Base-by-base conservation (phyloP, 1,140 invertebrate species). In the Trissolcus basalis region DNA sequence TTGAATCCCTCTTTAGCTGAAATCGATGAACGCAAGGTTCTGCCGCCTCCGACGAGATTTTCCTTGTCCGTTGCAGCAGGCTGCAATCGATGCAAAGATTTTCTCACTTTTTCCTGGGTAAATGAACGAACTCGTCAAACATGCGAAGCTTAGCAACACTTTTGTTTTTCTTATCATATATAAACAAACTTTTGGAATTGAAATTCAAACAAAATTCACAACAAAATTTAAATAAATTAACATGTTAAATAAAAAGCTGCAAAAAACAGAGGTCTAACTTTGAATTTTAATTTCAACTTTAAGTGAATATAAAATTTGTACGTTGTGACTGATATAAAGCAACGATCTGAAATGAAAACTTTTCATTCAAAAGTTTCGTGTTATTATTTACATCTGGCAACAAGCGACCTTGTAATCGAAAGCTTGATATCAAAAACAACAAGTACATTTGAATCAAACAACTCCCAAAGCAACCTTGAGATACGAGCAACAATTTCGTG, bases 51-150 rank as follows among this genome's bases (percentile, higher is more conserved):
- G 79, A 91, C 91, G 71, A 93, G 87, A 82, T 92, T 93, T 85
- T 93, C 92, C 77, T 90, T 91, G 74, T 92, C 90, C 10, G 83
- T 89, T 49, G 91, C 91, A 43, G 90, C 85, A 63, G 89, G 90
- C 83, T 93, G 92, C 50, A 93, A 80, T 56, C 89, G 89, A 85
- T 91, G 92, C 13, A 93, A 87, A 45, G 90, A 90, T 85, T 90
- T 92, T 78, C 91, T 86, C 60, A 79, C 48, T 79, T 85, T 88
- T 68, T 83, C 83, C 83, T 86, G 77, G 61, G 77, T 74, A 10
- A 51, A 61, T 78, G 50, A 61, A 72, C 80, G 50, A 65, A 58
- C 67, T 63, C 69, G 39, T 67, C 16, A 63, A 65, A 65, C 19
- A 61, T 53, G 13, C 15, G 19, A 27, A 27, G 19, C 19, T 27